Evolutionary conservation across 2,797 vertebrate species (phyloP), one percentile per base, ranked within the genome.

Genomic region (Hipposideros larvatus): DNA sequence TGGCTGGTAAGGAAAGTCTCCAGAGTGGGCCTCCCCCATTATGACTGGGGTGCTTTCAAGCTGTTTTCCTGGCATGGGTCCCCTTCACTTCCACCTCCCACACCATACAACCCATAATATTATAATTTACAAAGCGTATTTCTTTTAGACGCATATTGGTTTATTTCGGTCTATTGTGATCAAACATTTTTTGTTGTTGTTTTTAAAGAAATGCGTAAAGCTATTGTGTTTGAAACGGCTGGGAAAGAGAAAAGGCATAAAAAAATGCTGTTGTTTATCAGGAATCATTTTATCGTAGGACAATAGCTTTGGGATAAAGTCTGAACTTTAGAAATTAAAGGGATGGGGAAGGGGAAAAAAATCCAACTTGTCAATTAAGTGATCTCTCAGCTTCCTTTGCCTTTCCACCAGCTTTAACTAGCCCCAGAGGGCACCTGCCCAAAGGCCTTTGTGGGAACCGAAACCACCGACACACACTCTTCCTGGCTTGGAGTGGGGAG

Each of bases 191-290:
- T 28, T 51, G 5, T 65, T 88, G 70, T 51, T 90, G 11, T 87
- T 57, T 88, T 77, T 78, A 48, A 95, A 93, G 73, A 93, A 93
- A 91, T 73, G n/a, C 11, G 80, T 53, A 66, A 87, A 83, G 14
- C 68, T 48, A 53, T 51, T 68, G 77, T 77, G 65, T 86, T 66
- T 86, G 55, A 80, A 71, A 96, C 53, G 22, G 14, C 70, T 75
- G 53, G 86, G 73, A 59, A 70, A 66, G 11, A 18, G 26, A 70
- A 80, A 82, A 46, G 15, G 61, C 41, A 26, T 41, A 74, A 74
- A 15, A 73, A 48, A 61, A 43, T 10, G 3, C 79, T 22, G 15
- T 18, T 53, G 37, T 48, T 73, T 65, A 4, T 59, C 46, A 48
- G 14, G 19, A 57, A n/a, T 90, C 7, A 4, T 94, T 94, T 80